Evolutionary conservation across 2,888 invertebrate genomes (phyloP).

Genomic region (Spilosoma lubricipeda): DNA sequence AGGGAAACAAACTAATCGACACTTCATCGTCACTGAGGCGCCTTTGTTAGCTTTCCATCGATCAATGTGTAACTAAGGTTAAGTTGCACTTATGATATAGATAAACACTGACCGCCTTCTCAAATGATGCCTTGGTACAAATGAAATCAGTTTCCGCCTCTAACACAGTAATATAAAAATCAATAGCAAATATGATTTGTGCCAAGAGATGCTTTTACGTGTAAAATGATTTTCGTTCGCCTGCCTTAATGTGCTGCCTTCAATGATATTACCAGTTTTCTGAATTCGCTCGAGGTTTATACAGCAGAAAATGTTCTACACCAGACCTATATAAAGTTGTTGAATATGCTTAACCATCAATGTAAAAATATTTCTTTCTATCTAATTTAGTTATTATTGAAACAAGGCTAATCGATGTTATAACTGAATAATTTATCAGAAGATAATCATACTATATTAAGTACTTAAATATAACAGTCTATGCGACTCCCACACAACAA

Average conservation of each 20-base stretch:
- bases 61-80: not conserved
- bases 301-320: not conserved
- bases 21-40: not conserved
- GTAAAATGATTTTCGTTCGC: slow-evolving; percentile 18
- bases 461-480: not conserved
- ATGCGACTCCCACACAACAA: not conserved
- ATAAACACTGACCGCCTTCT: not conserved
- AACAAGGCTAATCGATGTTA: not conserved
- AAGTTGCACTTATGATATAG: not conserved
- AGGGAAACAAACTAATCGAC: not conserved
- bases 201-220: slow-evolving; percentile 17
- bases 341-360: not conserved
- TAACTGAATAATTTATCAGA: not conserved
- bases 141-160: slow-evolving; percentile 22
- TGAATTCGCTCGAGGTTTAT: slow-evolving; percentile 1
- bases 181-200: slow-evolving; percentile 32
- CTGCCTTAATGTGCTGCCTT: slow-evolving; percentile 7
- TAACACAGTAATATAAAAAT: slow-evolving; percentile 24
- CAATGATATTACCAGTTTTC: slow-evolving; percentile 8
- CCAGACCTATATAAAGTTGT: not conserved
- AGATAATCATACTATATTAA: not conserved
- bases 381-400: not conserved
- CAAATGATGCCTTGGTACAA: slow-evolving; percentile 29
- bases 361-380: not conserved
- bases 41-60: not conserved